phyloP scores from a whole-genome alignment of 2,888 invertebrate genomes.

The Chelonus formosanus region DNA sequence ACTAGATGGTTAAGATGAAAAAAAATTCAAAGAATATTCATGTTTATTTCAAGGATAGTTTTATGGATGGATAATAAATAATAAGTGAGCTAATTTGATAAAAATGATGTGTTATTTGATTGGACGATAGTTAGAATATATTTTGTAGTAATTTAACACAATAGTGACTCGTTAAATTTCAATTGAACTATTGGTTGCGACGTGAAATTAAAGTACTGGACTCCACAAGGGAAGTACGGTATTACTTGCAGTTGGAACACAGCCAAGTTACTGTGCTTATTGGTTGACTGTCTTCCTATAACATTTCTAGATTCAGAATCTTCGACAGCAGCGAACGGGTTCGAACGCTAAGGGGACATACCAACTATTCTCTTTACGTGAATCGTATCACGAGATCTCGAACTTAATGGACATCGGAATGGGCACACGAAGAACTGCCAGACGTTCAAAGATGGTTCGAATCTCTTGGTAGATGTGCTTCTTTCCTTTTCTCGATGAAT shows the following conservation, averaged over 20 bases:
- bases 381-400: conserved; percentile 39
- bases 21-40: too few species aligned
- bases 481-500: not conserved
- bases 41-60: too few species aligned
- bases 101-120: too few species aligned
- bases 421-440: not conserved
- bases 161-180: too few species aligned
- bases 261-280: conserved; percentile 55
- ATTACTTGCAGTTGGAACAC: conserved; percentile 54
- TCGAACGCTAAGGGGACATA: conserved; percentile 27
- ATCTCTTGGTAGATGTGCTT: not conserved
- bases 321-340: too few species aligned
- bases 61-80: too few species aligned
- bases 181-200: too few species aligned
- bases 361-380: conserved; percentile 25
- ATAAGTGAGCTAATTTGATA: too few species aligned
- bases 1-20: not conserved
- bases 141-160: too few species aligned
- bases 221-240: conserved; percentile 32
- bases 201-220: too few species aligned
- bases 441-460: conserved; percentile 3
- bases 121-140: too few species aligned
- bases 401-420: conserved; percentile 46
- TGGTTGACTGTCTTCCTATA: conserved; percentile 37
- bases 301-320: too few species aligned